Base-by-base conservation (phyloP, 2,797 vertebrate genomes). In the Epinephelus coioides region DNA sequence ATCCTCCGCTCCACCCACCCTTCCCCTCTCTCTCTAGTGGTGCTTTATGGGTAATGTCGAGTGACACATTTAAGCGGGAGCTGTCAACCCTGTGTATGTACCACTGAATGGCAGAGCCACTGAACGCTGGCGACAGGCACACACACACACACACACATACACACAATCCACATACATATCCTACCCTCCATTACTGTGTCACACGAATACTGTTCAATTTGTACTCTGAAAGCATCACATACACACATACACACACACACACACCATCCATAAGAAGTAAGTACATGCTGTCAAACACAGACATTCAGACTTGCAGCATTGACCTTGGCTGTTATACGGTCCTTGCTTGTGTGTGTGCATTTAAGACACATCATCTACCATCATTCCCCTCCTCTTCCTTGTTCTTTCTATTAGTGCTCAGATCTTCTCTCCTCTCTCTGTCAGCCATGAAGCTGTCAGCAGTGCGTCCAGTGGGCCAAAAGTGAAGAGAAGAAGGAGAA, bases 41-140 rank as follows among this genome's bases (percentile, higher is more conserved):
- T 87, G 87, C 66, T 90, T 84, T 91, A 88, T 92, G 86, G 88
- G 86, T 95, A 94, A 95, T 95, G 90, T 93, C 87, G 59, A 94
- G 93, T 94, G 94, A 94, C 94, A 93, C 86, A 78, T 93, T 93
- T 94, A 95, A 95, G 94, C 87, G 69, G 69, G 91, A 78, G 90
- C 92, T 95, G 94, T 95, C 94, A 94, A 79, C 91, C 50, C 79
- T 71, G 74, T 73, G 90, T 76, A 92, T 90, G 91, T 90, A 89
- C 85, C 55, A 55, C 69, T 94, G 94, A 94, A 76, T 93, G 94
- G 87, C 93, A 91, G 86, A 79, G 80, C 83, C 86, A 74, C 81
- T 91, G 86, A 91, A 63, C 30, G 15, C 76, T 60, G 69, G 78
- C 14, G 85, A 91, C 91, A 89, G 73, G 56, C 65, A 9, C 59